Percentiles rank a stretch among this genome's conserved stretches.
Conservation (phyloP, 2,888 invertebrate genomes). For the Syrista parreyssii region DNA sequence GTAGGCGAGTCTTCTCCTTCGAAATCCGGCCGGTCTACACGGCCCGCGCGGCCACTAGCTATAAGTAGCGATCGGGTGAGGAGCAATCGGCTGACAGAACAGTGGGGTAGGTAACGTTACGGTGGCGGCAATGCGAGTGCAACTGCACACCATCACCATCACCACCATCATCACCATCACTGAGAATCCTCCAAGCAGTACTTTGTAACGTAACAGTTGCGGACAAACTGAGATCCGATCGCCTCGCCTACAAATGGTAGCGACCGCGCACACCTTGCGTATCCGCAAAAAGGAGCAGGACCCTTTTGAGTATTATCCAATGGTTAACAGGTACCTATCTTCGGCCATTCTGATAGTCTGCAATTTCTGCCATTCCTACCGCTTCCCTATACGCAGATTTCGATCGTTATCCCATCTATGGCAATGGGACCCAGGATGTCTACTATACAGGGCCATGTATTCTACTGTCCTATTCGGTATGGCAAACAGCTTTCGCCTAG, state of each 20-base stretch:
- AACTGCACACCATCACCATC: not conserved
- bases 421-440: slow-evolving; percentile 12
- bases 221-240: slow-evolving; percentile 36
- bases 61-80: not conserved
- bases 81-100: slow-evolving; percentile 37
- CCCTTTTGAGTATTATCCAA: slow-evolving; percentile 13
- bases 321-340: not conserved
- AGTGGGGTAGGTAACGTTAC: slow-evolving; percentile 27
- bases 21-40: slow-evolving; percentile 13
- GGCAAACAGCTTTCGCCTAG: too few relatives aligned
- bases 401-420: slow-evolving; percentile 52
- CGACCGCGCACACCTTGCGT: slow-evolving; percentile 27
- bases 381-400: slow-evolving; percentile 21
- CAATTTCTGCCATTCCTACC: not conserved
- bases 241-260: slow-evolving; percentile 41
- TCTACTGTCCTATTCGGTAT: too few relatives aligned
- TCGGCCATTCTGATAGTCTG: not conserved
- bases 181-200: not conserved
- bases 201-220: not conserved
- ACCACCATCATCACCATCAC: not conserved
- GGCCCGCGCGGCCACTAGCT: not conserved
- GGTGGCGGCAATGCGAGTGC: not conserved
- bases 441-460: not conserved
- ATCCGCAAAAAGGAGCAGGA: slow-evolving; percentile 1
- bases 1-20: slow-evolving; percentile 7